Evolutionary conservation across 1,140 invertebrate genomes (phyloP), one percentile per base, ranked within the genome.

Genomic region (Odontomachus brunneus): DNA sequence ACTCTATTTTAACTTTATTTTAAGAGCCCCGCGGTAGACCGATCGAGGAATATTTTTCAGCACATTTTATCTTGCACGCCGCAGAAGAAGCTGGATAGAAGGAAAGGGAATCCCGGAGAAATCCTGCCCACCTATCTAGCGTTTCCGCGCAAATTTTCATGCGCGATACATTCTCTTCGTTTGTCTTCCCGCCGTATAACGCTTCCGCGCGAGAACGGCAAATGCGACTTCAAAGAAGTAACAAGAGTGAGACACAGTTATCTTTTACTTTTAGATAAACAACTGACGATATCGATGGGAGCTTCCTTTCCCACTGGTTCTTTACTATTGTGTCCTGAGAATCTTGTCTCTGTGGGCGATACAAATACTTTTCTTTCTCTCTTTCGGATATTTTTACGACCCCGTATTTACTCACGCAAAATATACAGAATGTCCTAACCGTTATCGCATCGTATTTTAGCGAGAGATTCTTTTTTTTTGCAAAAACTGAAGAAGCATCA

Each of bases 191-290:
- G 12, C 19, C 33, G 17, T 57, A n/a, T n/a, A 55, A 80, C 33
- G 12, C 2, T n/a, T n/a, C n/a, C 29, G 29, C 29, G 29, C 29
- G 29, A 33, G 38, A 7, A 44, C 38, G 38, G 5, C 9, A 44
- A 11, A 29, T 19, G 66, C 29, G 24, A 51, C 26, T 55, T 78
- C 51, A 57, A 57, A 80, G 33, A 69, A 80, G 26, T 57, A 59
- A 80, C 63, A 57, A 57, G 51, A 19, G n/a, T 26, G 33, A 7
- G 57, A 69, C 24, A 12, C 19, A 24, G 44, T 48, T 15, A 19
- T 60, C 14, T 38, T 62, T 73, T 73, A 81, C 48, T 57, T 2
- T 7, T 62, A 63, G 55, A 62, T 74, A 82, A 82, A 71, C 66
- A 80, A 80, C 71, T 22, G 38, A 3, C 38, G 49, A 76, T 66